Base-by-base conservation (phyloP, 1,140 invertebrate genomes). In the Drosophila eugracilis region DNA sequence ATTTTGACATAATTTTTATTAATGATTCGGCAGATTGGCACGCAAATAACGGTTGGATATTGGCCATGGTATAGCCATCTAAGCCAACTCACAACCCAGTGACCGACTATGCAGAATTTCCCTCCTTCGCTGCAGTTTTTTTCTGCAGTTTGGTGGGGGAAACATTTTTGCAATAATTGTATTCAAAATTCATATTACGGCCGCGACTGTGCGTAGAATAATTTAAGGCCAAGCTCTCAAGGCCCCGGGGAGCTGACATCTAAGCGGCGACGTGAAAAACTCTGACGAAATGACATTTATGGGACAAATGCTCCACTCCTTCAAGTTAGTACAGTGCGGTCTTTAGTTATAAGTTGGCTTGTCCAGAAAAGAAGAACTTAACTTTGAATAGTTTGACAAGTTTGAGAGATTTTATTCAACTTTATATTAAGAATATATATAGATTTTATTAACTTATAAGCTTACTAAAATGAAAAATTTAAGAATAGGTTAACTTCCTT, bases 241-340 rank as follows among this genome's bases (percentile, higher is more conserved):
- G 75, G 58, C 66, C 75, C 65, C 74, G 30, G 69, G 69, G 80
- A 78, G 60, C 62, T 44, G 65, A 67, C 60, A 67, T 67, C 65
- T 67, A 67, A 67, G 62, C 65, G 67, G 15, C 67, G 81, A 83
- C 79, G 75, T 84, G 75, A 84, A 83, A 83, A 78, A 84, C 79
- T 78, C 75, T 84, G 79, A 78, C 74, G 49, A 37, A 86, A 65
- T 86, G 81, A 88, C 81, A 88, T 81, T 88, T 86, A 88, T 86
- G 81, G 83, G 81, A 88, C 81, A 86, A 85, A 86, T 77, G 81
- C 77, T 81, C 78, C 80, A 85, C 80, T 85, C 81, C 80, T 86
- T 81, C 54, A 65, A 54, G n/a, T 10, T 10, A 12, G 7, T 22
- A 67, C 65, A 67, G 65, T 67, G 65, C 10, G 37, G 15, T 4